These are phyloP conservation scores for Drosophila paulistorum DNA, from an alignment of 1,140 invertebrate genomes.

Conservation along the genomic window DNA sequence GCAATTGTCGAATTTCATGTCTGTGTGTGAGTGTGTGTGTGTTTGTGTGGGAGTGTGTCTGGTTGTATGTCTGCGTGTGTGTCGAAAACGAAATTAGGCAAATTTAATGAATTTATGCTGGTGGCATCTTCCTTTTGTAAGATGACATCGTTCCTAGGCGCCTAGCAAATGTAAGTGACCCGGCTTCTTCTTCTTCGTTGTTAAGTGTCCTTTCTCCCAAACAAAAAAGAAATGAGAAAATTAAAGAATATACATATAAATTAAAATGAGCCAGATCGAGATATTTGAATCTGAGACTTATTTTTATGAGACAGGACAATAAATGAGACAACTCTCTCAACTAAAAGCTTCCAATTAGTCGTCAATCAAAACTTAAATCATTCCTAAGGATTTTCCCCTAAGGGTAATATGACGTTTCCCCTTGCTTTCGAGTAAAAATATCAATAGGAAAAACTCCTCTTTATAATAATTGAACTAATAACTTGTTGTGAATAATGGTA, in stretches of 20 bases:
- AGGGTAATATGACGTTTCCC: no score
- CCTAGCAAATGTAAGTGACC: conserved; percentile 70
- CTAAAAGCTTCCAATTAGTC: no score
- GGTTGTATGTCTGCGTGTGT: conserved; percentile 44
- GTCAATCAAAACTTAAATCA: no score
- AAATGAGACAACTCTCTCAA: no score
- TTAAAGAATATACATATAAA: conserved; percentile 38
- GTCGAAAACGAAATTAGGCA: conserved; percentile 75
- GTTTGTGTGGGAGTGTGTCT: conserved; percentile 19
- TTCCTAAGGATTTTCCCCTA: no score
- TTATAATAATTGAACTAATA: no score
- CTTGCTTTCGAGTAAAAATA: no score
- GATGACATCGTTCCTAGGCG: conserved; percentile 53
- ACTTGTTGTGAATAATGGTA: no score
- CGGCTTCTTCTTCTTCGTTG: conserved; percentile 60
- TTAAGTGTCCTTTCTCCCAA: conserved; percentile 64
- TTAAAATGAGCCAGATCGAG: conserved; percentile 30
- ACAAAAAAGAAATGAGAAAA: conserved; percentile 1
- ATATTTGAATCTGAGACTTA: neutral
- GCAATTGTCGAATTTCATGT: conserved; percentile 47
- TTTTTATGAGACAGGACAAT: no score
- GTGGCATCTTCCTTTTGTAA: conserved; percentile 75
- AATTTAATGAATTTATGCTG: conserved; percentile 82
- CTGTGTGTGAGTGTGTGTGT: conserved; percentile 22
- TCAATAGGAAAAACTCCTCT: no score